Evolutionary conservation across 2,888 invertebrate genomes (phyloP).

Genomic region (Agrypnus murinus): DNA sequence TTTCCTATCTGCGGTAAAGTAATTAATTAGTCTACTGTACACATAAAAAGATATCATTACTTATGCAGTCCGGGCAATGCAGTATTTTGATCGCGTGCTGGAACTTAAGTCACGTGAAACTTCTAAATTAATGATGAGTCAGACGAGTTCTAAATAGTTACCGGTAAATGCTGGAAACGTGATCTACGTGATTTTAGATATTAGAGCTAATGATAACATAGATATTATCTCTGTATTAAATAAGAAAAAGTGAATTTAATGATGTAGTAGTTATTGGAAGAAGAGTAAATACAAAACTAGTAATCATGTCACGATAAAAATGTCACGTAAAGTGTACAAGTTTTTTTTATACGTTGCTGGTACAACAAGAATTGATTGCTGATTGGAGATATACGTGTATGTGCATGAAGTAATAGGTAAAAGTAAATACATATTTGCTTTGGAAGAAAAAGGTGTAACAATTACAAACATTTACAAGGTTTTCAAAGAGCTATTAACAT

Average conservation of each 20-base stretch:
- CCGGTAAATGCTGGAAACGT: conserved; percentile 16
- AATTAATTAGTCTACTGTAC: conserved; percentile 7
- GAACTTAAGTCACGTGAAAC: conserved; percentile 17
- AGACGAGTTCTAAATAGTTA: conserved; percentile 25
- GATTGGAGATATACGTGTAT: no score
- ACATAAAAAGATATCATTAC: conserved; percentile 10
- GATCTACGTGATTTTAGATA: conserved; percentile 28
- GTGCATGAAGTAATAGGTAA: no score
- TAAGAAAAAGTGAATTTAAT: background rate
- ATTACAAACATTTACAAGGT: no score
- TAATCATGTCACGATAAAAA: background rate
- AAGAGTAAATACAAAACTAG: background rate
- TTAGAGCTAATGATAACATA: conserved; percentile 22
- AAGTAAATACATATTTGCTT: no score
- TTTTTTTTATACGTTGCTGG: background rate
- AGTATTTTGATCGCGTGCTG: conserved; percentile 9
- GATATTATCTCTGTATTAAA: background rate
- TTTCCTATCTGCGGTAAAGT: background rate
- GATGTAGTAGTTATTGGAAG: no score
- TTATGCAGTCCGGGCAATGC: conserved; percentile 14
- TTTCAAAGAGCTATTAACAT: no score
- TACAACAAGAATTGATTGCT: background rate
- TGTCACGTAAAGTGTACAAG: background rate
- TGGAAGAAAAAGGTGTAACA: no score
- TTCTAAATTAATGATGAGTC: conserved; percentile 28